A percentile compares a stretch with the other conserved stretches of the same genome.
Conservation (phyloP, 2,113 vertebrate species). For the Ochotona princeps region DNA sequence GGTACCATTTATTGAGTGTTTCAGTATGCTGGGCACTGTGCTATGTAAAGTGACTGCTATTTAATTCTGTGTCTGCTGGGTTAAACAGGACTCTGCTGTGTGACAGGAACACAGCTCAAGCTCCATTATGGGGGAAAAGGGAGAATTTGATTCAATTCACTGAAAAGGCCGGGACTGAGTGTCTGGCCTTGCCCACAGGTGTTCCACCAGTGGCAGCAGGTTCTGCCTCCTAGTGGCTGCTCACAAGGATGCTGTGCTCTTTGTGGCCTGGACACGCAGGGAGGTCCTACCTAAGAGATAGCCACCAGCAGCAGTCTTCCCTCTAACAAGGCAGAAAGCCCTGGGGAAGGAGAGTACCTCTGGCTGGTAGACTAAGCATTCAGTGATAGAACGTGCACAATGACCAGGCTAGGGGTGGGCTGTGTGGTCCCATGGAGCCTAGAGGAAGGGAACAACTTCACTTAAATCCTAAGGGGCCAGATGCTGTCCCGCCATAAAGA, state of each 20-base stretch:
- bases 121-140: background rate
- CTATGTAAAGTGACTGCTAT: background rate
- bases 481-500: background rate
- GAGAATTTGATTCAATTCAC: background rate
- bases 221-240: background rate
- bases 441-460: background rate
- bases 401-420: background rate
- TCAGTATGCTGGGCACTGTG: background rate
- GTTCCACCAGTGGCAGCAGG: background rate
- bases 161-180: background rate
- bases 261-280: background rate
- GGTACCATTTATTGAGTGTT: background rate
- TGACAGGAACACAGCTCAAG: background rate
- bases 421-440: background rate
- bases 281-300: background rate
- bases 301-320: background rate
- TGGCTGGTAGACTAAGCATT: background rate
- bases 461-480: background rate
- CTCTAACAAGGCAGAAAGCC: background rate
- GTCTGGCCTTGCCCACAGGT: background rate
- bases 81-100: background rate
- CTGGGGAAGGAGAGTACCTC: background rate
- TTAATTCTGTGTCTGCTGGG: background rate
- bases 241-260: background rate
- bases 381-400: background rate